Conservation (phyloP, 1,140 invertebrate genomes). For the Sitophilus oryzae region DNA sequence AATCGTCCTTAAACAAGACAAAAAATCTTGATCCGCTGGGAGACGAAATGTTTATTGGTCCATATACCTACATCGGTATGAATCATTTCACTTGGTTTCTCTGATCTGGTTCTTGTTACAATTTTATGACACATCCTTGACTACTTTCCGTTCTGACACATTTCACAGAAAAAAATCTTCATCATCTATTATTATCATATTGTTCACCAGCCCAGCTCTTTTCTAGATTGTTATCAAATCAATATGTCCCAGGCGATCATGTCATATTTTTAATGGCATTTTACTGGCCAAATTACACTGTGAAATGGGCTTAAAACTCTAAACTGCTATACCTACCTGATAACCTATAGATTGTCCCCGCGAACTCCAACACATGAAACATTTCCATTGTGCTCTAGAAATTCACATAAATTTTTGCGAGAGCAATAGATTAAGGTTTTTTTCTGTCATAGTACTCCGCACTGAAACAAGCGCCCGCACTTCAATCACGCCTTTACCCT, state of each 20-base stretch:
- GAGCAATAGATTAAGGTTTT: constrained; percentile 13
- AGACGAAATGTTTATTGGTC: constrained; percentile 41
- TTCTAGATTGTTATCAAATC: constrained; percentile 28
- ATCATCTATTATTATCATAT: too few relatives aligned
- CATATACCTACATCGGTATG: constrained; percentile 43
- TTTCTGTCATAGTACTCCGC: constrained; percentile 17
- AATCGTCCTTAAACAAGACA: constrained; percentile 46
- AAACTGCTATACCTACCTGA: too few relatives aligned
- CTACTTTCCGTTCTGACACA: constrained; percentile 39
- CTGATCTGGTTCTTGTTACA: constrained; percentile 14
- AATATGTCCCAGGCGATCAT: constrained; percentile 42
- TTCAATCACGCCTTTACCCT: constrained; percentile 30
- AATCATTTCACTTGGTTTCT: constrained; percentile 35
- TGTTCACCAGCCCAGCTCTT: too few relatives aligned
- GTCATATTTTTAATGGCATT: constrained; percentile 34
- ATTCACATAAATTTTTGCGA: constrained; percentile 15
- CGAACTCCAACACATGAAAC: constrained; percentile 9
- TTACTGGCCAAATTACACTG: not conserved
- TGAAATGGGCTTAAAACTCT: not conserved
- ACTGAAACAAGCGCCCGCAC: constrained; percentile 4
- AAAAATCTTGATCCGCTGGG: constrained; percentile 44
- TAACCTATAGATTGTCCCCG: constrained; percentile 7
- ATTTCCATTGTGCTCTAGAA: constrained; percentile 11
- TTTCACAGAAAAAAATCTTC: constrained; percentile 43
- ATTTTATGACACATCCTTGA: constrained; percentile 15